These are phyloP conservation scores for Orchestes rusci DNA, from an alignment of 2,888 invertebrate genomes.

Conservation along the genomic window DNA sequence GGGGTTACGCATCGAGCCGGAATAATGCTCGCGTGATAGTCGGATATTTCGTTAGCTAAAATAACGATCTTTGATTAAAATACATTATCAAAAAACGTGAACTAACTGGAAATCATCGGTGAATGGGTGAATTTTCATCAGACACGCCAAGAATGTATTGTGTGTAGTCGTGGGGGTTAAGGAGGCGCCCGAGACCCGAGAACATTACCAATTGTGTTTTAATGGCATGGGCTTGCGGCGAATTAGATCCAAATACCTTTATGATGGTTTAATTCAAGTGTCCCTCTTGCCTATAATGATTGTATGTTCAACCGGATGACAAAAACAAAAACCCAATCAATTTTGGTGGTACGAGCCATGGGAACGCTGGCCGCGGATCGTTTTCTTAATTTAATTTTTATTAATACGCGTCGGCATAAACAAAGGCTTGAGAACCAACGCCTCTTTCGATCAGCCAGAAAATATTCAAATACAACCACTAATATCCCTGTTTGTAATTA, in stretches of 20 bases:
- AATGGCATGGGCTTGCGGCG: no score
- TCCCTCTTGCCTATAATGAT: no score
- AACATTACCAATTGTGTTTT: no score
- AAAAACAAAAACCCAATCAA: no score
- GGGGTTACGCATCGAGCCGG: constrained; percentile 25
- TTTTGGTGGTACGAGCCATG: no score
- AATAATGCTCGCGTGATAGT: constrained; percentile 23
- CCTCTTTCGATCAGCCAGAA: constrained; percentile 14
- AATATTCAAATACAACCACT: constrained; percentile 33
- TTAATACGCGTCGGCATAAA: constrained; percentile 18
- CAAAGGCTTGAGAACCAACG: constrained; percentile 19
- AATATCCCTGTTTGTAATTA: constrained; percentile 37
- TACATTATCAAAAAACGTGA: constrained; percentile 24
- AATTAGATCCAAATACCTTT: no score
- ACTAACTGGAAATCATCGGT: constrained; percentile 22
- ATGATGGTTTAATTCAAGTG: no score
- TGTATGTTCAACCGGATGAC: no score
- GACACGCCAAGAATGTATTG: no score
- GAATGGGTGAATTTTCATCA: constrained; percentile 11
- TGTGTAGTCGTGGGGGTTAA: no score
- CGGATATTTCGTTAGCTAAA: constrained; percentile 22
- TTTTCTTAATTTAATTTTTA: constrained; percentile 20
- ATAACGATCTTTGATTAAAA: constrained; percentile 27
- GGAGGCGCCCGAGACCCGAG: no score
- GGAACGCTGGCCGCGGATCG: no score